Percentiles rank a stretch among this genome's conserved stretches.
Evolutionary conservation across 2,797 vertebrate species (phyloP).

Genomic region (Cryptoprocta ferox): DNA sequence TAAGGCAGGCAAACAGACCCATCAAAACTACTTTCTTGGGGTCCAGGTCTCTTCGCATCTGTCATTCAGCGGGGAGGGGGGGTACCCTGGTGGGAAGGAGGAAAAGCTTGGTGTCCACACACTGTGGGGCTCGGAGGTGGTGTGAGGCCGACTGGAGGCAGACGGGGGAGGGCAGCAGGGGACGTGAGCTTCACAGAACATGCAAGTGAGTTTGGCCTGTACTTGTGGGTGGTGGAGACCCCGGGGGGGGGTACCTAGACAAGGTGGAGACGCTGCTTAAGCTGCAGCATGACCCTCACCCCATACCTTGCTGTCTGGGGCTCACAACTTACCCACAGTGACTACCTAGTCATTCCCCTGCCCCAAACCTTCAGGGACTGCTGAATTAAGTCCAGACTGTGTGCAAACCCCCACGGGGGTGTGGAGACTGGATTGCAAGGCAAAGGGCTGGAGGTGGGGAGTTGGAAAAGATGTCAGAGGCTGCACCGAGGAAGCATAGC

Average conservation of each 20-base stretch:
- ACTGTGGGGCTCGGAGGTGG: accelerated
- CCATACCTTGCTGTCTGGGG: background rate
- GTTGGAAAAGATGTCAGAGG: no score
- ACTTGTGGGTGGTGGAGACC: background rate
- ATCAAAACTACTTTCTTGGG: background rate
- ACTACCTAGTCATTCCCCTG: background rate
- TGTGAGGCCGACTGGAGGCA: no score
- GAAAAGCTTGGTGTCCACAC: background rate
- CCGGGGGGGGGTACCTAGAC: background rate
- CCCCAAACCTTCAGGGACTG: background rate
- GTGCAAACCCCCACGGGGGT: accelerated
- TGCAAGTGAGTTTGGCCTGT: background rate
- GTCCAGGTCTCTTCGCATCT: background rate
- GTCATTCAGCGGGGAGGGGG: accelerated
- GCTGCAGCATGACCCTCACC: background rate
- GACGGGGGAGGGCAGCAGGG: background rate
- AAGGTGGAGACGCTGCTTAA: accelerated
- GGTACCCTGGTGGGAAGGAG: background rate
- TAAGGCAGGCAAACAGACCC: background rate
- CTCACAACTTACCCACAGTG: accelerated
- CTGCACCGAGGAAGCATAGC: background rate
- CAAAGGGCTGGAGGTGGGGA: background rate
- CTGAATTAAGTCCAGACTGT: background rate
- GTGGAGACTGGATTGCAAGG: background rate
- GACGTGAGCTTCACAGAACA: background rate